Percentiles rank a stretch among this genome's conserved stretches.
These are phyloP conservation scores for Discoglossus pictus DNA, from an alignment of 2,797 vertebrate genomes.

Conservation along the genomic window DNA sequence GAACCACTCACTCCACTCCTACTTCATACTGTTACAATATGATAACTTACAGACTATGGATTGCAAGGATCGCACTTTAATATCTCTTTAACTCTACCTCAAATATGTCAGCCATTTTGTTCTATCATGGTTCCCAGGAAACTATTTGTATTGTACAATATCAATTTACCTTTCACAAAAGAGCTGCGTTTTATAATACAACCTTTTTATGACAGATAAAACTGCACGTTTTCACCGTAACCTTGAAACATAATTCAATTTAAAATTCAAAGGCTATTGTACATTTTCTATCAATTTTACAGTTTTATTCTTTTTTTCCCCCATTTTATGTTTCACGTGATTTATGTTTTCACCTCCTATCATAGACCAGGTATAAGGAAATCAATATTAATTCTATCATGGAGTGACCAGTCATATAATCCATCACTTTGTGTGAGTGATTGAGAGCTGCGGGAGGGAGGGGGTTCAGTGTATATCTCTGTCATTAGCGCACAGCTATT, in stretches of 20 bases:
- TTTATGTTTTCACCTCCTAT: conserved; percentile 40
- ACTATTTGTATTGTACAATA: no score
- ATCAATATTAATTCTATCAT: conserved; percentile 37
- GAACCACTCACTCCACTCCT: no score
- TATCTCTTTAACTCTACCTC: no score
- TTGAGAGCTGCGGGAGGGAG: conserved; percentile 21
- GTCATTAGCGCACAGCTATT: conserved; percentile 33
- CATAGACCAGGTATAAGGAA: conserved; percentile 20
- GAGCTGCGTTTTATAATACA: not conserved
- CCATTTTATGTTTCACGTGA: not conserved
- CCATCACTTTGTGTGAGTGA: conserved; percentile 23
- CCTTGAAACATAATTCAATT: conserved; percentile 42
- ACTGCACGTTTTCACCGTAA: conserved; percentile 23
- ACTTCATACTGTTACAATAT: no score
- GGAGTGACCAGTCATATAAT: conserved; percentile 18
- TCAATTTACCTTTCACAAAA: no score
- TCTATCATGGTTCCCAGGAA: no score
- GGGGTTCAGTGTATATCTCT: conserved; percentile 3
- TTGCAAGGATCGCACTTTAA: no score
- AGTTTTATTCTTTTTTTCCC: conserved; percentile 7
- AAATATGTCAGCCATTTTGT: no score
- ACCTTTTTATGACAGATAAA: conserved; percentile 19
- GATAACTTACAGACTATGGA: no score
- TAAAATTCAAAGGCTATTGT: conserved; percentile 21
- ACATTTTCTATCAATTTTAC: not conserved